Percentiles rank a stretch among this genome's conserved stretches.
phyloP scores from a whole-genome alignment of 1,140 invertebrate genomes.

The Steinernema feltiae region DNA sequence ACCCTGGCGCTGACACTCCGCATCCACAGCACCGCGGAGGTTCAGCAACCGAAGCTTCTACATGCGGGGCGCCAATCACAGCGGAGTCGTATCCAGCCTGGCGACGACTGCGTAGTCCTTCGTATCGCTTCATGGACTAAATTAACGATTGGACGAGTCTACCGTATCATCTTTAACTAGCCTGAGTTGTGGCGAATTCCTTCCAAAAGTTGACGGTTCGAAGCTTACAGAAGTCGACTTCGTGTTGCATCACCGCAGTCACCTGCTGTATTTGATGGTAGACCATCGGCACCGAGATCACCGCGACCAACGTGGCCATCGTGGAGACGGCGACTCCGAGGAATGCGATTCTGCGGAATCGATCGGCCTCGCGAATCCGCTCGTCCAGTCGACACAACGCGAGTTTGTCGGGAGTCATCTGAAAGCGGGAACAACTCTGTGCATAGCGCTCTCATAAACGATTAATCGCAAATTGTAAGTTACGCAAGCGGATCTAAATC shows the following conservation, averaged over 20 bases:
- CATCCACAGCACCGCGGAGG: neutral
- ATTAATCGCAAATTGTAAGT: neutral
- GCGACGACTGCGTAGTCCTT: neutral
- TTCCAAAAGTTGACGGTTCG: neutral
- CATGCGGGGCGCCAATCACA: neutral
- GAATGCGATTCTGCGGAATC: slow-evolving; percentile 29
- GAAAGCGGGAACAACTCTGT: neutral
- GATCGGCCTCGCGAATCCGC: slow-evolving; percentile 17
- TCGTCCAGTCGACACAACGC: neutral
- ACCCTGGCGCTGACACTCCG: neutral
- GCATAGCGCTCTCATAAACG: neutral
- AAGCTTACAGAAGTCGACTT: slow-evolving; percentile 1
- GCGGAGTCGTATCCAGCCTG: neutral
- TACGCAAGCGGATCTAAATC: neutral
- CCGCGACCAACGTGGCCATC: slow-evolving; percentile 27
- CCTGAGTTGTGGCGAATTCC: neutral
- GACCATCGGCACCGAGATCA: slow-evolving; percentile 9
- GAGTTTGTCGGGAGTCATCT: neutral
- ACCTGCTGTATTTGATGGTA: neutral
- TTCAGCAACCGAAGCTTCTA: neutral
- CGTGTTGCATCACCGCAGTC: neutral
- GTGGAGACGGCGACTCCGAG: slow-evolving; percentile 33
- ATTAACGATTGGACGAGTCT: neutral
- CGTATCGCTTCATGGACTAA: slow-evolving; percentile 17
- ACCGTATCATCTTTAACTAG: neutral